Conservation (phyloP, 64 coral and sea anemone genomes). For the Hydrozoanthus tunicans region DNA sequence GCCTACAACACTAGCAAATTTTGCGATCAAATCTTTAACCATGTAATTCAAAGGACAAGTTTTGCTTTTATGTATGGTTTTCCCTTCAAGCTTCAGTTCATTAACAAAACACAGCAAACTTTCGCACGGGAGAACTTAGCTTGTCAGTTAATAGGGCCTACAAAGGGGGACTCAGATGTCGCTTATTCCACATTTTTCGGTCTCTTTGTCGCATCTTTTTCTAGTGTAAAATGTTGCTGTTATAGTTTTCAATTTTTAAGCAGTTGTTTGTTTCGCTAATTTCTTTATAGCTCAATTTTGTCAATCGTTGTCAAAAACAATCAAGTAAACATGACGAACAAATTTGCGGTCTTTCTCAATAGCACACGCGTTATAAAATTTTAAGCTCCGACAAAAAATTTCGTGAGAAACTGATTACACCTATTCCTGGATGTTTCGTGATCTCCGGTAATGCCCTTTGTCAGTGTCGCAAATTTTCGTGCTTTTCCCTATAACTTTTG, state of each 20-base stretch:
- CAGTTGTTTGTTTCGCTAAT: not conserved
- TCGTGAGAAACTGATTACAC: not conserved
- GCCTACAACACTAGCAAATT: not conserved
- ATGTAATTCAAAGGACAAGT: not conserved
- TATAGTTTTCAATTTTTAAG: too few species aligned
- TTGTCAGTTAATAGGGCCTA: not conserved
- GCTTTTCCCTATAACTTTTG: not conserved
- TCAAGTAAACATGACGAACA: too few species aligned
- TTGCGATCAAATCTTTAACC: not conserved
- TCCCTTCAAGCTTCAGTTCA: not conserved
- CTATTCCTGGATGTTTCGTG: not conserved
- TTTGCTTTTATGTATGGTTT: conserved; percentile 11
- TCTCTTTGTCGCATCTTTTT: too few species aligned
- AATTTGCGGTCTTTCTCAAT: not conserved
- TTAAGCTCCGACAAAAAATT: conserved; percentile 1
- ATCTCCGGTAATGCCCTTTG: not conserved
- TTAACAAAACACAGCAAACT: conserved; percentile 19
- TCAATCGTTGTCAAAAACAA: not conserved
- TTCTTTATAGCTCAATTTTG: not conserved
- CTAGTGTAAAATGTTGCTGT: too few species aligned
- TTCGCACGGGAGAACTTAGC: conserved; percentile 13
- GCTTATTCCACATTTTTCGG: too few species aligned
- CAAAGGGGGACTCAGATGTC: too few species aligned
- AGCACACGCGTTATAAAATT: not conserved
- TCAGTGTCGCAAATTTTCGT: not conserved